These are phyloP conservation scores for Apodemus speciosus DNA, from an alignment of 2,113 vertebrate species.

Conservation along the genomic window DNA sequence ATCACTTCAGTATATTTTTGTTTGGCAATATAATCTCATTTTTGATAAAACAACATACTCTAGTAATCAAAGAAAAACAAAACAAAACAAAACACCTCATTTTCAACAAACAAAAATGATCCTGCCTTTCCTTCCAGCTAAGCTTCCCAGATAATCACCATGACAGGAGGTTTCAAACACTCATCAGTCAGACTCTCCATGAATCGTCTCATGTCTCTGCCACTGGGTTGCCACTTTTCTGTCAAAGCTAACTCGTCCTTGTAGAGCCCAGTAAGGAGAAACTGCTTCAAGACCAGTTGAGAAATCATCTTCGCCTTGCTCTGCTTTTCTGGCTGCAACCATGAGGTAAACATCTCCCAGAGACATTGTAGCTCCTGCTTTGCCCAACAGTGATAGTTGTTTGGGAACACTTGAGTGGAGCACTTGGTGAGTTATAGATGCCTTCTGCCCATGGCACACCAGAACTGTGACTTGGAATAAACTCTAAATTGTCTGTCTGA, in stretches of 20 bases:
- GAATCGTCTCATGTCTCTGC: constrained; percentile 43
- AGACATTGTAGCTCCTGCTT: too few species aligned
- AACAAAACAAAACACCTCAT: too few species aligned
- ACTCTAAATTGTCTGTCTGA: neutral
- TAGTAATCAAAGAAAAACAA: too few species aligned
- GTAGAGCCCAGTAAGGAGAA: neutral
- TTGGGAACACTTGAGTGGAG: neutral
- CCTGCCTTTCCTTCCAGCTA: neutral
- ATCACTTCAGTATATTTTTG: too few species aligned
- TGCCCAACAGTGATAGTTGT: neutral
- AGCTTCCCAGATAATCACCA: too few species aligned
- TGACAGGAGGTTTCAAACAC: neutral
- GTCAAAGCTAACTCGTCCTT: neutral
- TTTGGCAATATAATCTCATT: too few species aligned
- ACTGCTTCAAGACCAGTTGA: constrained; percentile 7
- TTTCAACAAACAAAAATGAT: neutral
- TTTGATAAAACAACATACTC: too few species aligned
- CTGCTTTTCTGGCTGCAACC: constrained; percentile 48
- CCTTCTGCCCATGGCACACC: neutral
- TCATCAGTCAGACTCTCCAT: constrained; percentile 35
- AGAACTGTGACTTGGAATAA: neutral
- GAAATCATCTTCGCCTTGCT: constrained; percentile 50
- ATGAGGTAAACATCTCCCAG: too few species aligned
- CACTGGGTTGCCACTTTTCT: constrained; percentile 41
- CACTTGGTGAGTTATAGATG: neutral